Base-by-base conservation (phyloP, 2,797 vertebrate genomes). In the Taeniopygia guttata region DNA sequence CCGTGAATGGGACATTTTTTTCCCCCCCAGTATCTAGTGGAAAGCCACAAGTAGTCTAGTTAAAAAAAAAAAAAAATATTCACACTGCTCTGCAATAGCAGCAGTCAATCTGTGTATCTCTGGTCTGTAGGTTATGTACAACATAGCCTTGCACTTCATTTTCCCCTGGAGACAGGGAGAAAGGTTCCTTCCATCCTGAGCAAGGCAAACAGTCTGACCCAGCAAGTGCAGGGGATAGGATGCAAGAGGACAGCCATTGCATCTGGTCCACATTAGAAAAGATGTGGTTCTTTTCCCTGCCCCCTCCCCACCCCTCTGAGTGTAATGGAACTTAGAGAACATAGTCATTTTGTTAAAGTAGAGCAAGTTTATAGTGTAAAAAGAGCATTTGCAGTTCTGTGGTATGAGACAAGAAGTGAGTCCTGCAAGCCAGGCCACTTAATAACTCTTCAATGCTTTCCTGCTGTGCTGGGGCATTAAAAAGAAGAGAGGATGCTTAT, bases 71-170 rank as follows among this genome's bases (percentile, higher is more conserved):
- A 15, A 18, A 6, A 20, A 16, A 23, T 19, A 13, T 6, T 17
- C 5, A 2, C 22, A 16, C 14, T 81, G 69, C 42, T 21, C 11
- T 70, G 42, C 1, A 3, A 16, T 46, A 45, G 19, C 15, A 80
- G 2, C 1, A 9, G 13, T 19, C 32, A 21, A 11, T 60, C 38
- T 66, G 0, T 45, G 10, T 34, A 26, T 70, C 26, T 63, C 0
- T 36, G 16, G 43, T 87, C 51, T 4, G 17, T 36, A 87, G 48
- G 25, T 21, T 52, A 3, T 19, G 16, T 29, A 18, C 29, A 51
- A 17, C 16, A 7, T 10, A 93, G 52, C 13, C 4, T 8, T 59
- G 19, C 11, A 13, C 15, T 21, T 89, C 9, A 4, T 81, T 43
- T 70, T 49, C 3, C 23, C 10, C 13, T 58, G 42, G 38, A 80